Conservation (phyloP, 1,140 invertebrate species). For the Drosophila repletoides region DNA sequence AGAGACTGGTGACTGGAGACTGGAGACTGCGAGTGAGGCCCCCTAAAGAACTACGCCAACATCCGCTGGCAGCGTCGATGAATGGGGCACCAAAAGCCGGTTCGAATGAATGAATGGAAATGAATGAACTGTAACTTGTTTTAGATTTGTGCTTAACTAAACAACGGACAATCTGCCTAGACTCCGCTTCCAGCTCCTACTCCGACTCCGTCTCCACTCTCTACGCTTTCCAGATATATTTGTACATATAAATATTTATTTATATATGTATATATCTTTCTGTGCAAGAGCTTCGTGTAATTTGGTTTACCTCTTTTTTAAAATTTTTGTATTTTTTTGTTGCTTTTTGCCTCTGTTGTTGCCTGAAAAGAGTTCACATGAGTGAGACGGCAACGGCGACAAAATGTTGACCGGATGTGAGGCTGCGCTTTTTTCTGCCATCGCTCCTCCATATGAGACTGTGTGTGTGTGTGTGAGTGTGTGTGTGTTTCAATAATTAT, state of each 20-base stretch:
- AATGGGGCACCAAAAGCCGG: constrained; percentile 57
- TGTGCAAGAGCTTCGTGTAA: constrained; percentile 51
- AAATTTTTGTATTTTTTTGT: constrained; percentile 30
- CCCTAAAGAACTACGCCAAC: constrained; percentile 69
- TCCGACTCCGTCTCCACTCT: not conserved
- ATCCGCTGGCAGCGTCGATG: constrained; percentile 58
- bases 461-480: not conserved
- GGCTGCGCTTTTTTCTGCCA: constrained; percentile 67
- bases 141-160: constrained; percentile 69
- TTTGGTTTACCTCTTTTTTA: constrained; percentile 67
- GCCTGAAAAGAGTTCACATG: constrained; percentile 75
- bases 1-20: not conserved
- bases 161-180: constrained; percentile 61
- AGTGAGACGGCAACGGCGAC: constrained; percentile 66
- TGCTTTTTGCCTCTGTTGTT: constrained; percentile 39
- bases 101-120: constrained; percentile 63
- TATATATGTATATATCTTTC: constrained; percentile 15
- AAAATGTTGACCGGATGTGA: constrained; percentile 80
- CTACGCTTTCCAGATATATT: not conserved
- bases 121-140: constrained; percentile 80
- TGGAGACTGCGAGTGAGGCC: not conserved
- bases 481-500: constrained; percentile 56
- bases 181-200: constrained; percentile 25
- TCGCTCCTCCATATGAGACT: constrained; percentile 21
- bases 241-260: not conserved